Evolutionary conservation across 2,797 vertebrate genomes (phyloP), one percentile per base, ranked within the genome.

Genomic region (Aplochiton taeniatus): DNA sequence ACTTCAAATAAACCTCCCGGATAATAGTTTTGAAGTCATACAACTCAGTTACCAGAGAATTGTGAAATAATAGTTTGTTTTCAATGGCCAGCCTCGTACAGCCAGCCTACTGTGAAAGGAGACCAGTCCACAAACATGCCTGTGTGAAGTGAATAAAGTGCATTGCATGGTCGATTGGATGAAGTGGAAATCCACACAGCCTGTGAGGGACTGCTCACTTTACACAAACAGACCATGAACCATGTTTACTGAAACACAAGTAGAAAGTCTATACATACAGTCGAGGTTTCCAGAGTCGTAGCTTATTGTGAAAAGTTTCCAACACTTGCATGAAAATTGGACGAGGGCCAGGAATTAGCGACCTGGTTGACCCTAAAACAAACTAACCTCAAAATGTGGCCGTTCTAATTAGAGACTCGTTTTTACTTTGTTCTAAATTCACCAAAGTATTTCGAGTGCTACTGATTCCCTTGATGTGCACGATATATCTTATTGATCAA

Each of bases 301-400:
- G 43, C 57, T 13, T 11, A 16, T 59, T 50, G 58, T 20, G 19
- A 51, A 61, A 50, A 17, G 12, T 16, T 62, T 42, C 17, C 78
- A n/a, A 67, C 76, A 71, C 59, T 61, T 11, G 52, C 42, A 71
- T 80, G 80, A 76, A 59, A 74, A 61, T 14, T 56, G 57, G 44
- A 62, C 19, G 11, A 1, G 62, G 44, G 55, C 56, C 62, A 0
- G 18, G 17, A 47, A 13, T 11, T 0, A 45, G 51, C 70, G 75
- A 65, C 47, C 65, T 69, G 31, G n/a, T 31, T 31, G 31, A 31
- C 31, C 31, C 31, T 3, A 31, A 41, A 13, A 57, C 4, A 43
- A 42, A 18, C 9, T 0, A 46, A 41, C 46, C 4, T 18, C 5
- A 41, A 49, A 2, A 16, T 41, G 12, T n/a, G n/a, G n/a, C n/a